Conservation (phyloP, 2,113 vertebrate species). For the Corynorhinus townsendii region DNA sequence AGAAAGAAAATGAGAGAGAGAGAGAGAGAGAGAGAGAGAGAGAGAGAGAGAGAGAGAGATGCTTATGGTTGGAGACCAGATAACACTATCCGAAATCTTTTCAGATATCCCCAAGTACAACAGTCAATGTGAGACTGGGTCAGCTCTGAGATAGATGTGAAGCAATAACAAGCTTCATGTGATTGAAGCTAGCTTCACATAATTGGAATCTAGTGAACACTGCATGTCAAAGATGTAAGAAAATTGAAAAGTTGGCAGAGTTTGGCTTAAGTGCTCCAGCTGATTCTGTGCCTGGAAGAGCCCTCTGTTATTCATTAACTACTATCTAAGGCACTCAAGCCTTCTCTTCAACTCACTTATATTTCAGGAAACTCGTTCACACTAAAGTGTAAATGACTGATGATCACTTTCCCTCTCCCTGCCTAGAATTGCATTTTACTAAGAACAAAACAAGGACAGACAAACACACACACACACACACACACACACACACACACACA, state of each 20-base stretch:
- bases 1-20: not conserved
- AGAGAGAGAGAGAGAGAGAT: not conserved
- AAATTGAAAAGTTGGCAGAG: not conserved
- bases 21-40: not conserved
- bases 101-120: not conserved
- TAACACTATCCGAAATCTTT: slow-evolving; percentile 13
- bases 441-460: not conserved
- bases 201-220: not conserved
- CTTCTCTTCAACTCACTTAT: not conserved
- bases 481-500: not conserved
- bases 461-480: not conserved
- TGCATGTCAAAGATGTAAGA: not conserved
- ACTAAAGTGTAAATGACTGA: slow-evolving; percentile 1
- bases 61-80: slow-evolving; percentile 14
- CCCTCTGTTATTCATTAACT: not conserved
- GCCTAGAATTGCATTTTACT: not conserved
- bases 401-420: not conserved
- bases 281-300: not conserved
- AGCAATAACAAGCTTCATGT: not conserved
- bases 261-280: not conserved
- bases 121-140: not conserved
- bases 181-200: not conserved
- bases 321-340: not conserved
- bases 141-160: not conserved
- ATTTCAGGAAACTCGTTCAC: not conserved